Evolutionary conservation across 2,113 vertebrate genomes (phyloP).

Genomic region (Poecilia latipinna): DNA sequence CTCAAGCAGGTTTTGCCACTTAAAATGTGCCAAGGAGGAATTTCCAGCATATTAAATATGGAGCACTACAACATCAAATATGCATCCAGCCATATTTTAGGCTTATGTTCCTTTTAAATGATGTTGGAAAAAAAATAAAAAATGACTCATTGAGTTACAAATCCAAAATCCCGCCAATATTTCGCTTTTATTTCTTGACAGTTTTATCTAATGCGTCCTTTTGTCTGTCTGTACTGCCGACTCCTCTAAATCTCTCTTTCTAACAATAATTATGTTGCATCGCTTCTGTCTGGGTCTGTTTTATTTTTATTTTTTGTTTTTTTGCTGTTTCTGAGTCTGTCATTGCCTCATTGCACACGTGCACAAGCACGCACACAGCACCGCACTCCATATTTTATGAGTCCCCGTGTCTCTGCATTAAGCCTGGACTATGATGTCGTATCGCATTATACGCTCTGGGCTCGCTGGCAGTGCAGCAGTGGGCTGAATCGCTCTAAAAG

Average conservation of each 20-base stretch:
- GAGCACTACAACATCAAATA: conserved; percentile 66
- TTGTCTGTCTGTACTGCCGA: conserved; percentile 2
- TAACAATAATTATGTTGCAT: conserved; percentile 29
- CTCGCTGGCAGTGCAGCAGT: conserved; percentile 28
- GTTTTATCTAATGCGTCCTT: neutral
- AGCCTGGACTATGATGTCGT: conserved; percentile 72
- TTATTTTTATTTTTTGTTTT: neutral
- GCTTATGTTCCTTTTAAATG: conserved; percentile 65
- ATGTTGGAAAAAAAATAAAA: conserved; percentile 6
- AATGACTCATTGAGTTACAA: neutral
- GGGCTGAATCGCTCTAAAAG: conserved; percentile 73
- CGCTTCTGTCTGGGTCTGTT: conserved; percentile 8
- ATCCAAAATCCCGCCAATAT: neutral
- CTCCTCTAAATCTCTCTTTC: neutral
- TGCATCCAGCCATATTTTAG: conserved; percentile 57
- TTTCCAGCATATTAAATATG: conserved; percentile 66
- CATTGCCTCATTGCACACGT: conserved; percentile 16
- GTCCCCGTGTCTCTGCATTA: conserved; percentile 74
- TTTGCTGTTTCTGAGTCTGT: conserved; percentile 15
- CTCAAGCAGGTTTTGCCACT: conserved; percentile 50
- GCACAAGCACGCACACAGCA: conserved; percentile 38
- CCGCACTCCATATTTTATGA: conserved; percentile 76
- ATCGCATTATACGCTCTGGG: conserved; percentile 74
- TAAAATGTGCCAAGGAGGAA: conserved; percentile 57
- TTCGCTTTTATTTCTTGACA: neutral